Conservation (phyloP, 2,113 vertebrate genomes). For the Isichthys henryi region DNA sequence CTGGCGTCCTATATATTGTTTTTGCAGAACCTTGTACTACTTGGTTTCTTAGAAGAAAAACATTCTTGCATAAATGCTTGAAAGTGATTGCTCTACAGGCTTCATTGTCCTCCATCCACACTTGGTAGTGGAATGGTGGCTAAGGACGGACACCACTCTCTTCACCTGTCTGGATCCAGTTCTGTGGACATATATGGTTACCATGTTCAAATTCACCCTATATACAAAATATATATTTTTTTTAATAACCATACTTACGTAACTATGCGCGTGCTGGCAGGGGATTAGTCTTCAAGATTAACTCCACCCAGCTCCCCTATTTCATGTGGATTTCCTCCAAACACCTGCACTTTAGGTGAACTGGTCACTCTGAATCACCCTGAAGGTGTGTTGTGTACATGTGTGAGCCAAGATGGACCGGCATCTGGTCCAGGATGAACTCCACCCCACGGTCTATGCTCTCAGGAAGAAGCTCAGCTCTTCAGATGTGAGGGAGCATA, state of each 20-base stretch:
- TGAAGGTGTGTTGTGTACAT: neutral
- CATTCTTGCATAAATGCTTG: neutral
- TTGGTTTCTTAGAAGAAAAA: neutral
- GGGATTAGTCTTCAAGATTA: neutral
- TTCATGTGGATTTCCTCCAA: neutral
- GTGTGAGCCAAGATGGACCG: neutral
- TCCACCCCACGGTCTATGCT: neutral
- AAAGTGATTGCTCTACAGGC: neutral
- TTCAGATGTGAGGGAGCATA: neutral
- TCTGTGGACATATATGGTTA: neutral
- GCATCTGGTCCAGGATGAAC: neutral
- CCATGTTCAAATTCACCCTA: neutral
- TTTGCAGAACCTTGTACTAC: neutral
- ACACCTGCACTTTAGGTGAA: neutral
- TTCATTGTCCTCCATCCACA: neutral
- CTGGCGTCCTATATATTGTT: neutral
- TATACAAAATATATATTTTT: neutral
- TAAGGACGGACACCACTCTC: neutral
- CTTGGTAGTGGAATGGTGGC: neutral
- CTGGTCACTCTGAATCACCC: neutral
- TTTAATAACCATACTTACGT: neutral
- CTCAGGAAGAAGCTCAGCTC: neutral
- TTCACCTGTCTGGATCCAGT: neutral
- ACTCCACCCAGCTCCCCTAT: neutral
- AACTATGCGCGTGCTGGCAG: neutral